Evolutionary conservation across 2,888 invertebrate genomes (phyloP).

Genomic region (Rutpela maculata): DNA sequence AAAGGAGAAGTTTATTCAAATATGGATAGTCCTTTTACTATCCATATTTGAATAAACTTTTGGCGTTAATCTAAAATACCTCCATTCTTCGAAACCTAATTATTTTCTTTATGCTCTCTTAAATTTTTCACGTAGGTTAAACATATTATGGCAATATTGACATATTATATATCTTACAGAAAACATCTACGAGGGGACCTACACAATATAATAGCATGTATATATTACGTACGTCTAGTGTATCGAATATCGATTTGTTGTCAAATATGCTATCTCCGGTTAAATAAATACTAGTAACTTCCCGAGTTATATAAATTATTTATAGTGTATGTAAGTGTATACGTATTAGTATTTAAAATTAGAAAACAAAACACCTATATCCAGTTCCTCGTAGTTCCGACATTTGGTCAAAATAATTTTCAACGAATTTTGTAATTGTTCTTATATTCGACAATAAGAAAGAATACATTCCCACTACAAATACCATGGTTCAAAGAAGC

Average conservation of each 20-base stretch:
- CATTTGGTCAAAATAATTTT: no score
- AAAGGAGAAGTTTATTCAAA: not conserved
- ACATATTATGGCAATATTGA: not conserved
- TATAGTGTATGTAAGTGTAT: not conserved
- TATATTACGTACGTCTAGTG: not conserved
- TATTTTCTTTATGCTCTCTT: not conserved
- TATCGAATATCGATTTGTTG: not conserved
- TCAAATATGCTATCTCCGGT: not conserved
- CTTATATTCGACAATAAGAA: no score
- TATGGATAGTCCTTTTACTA: no score
- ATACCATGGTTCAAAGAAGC: no score
- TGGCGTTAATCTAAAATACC: not conserved
- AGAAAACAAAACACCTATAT: no score
- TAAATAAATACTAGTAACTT: not conserved
- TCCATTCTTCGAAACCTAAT: not conserved
- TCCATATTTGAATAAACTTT: not conserved
- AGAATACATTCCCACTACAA: no score
- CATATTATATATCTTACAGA: slow-evolving; percentile 4
- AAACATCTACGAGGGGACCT: not conserved
- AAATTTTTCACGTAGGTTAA: not conserved
- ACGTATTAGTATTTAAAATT: no score
- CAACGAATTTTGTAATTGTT: no score
- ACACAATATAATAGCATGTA: not conserved
- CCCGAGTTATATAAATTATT: not conserved
- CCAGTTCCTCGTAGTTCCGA: no score